Conservation (phyloP, 2,113 vertebrate species). For the Anolis sagrei region DNA sequence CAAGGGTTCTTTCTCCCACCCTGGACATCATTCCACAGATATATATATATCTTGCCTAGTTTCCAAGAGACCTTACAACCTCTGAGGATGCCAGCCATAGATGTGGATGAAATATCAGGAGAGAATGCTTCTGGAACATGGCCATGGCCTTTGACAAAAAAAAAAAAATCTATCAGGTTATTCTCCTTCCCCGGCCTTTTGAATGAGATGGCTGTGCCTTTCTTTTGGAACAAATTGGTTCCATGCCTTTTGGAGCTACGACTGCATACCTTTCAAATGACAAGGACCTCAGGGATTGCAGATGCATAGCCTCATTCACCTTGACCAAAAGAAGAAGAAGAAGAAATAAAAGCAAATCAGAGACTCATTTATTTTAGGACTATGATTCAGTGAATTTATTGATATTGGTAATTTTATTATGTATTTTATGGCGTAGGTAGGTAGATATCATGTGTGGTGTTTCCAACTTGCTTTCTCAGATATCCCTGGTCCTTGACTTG, state of each 20-base stretch:
- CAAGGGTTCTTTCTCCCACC: no score
- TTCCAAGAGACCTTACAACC: no score
- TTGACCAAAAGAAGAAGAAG: neutral
- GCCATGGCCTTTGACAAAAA: no score
- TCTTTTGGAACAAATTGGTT: neutral
- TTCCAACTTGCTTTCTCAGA: neutral
- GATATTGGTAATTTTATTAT: neutral
- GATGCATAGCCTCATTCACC: neutral
- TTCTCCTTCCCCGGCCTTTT: neutral
- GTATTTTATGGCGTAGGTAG: neutral
- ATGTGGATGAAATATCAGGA: no score
- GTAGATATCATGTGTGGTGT: neutral
- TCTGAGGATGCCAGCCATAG: no score
- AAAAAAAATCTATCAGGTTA: no score
- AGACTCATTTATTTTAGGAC: neutral
- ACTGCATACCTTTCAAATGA: conserved; percentile 3
- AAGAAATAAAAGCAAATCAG: neutral
- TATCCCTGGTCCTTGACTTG: neutral
- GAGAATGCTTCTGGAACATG: no score
- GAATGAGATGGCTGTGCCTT: neutral
- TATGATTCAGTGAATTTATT: neutral
- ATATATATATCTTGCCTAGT: no score
- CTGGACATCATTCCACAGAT: no score
- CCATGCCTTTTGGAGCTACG: neutral
- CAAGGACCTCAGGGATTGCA: neutral